Base-by-base conservation (phyloP, 2,888 invertebrate genomes). In the Caenorhabditis afra region DNA sequence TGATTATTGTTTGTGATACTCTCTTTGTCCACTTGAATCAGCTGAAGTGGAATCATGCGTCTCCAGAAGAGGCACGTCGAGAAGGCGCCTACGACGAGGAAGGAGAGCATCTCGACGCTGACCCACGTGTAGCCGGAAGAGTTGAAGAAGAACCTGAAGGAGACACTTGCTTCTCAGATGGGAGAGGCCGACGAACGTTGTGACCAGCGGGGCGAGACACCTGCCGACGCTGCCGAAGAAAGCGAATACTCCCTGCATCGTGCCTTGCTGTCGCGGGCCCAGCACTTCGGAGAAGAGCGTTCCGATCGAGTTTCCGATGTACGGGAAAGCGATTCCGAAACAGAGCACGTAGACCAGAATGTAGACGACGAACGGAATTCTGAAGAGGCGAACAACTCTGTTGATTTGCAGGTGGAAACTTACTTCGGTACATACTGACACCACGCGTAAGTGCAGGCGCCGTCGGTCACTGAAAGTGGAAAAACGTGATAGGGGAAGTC, bases 181-280 rank as follows among this genome's bases (percentile, higher is more conserved):
- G n/a, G n/a, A n/a, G n/a, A n/a, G n/a, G n/a, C n/a, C n/a, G 29
- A 44, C 74, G 62, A 49, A 81, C 68, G 81, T 81, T 7, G 77
- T 68, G 8, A 76, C 62, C 22, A 81, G 35, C 2, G 82, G 82
- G 53, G 82, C 76, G 1, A 77, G 37, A 61, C 82, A 82, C 22
- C 82, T 44, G 44, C 76, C 79, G 47, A 82, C 53, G 45, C 79
- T 79, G 49, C 82, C 82, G 12, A 79, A 58, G 10, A 79, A 62
- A 0, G 79, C 79, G 53, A 75, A 82, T 1, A 82, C 29, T 57
- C 82, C 82, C 29, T 82, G 82, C 82, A 82, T 82, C 10, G 77
- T 82, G 55, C 82, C 82, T 61, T 84, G 84, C 49, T 84, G 82
- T 11, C 84, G 59, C 14, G 82, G 82, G n/a, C 84, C 84, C 18